Evolutionary conservation across 2,888 invertebrate species (phyloP).

Genomic region (Pristionchus maxplancki): DNA sequence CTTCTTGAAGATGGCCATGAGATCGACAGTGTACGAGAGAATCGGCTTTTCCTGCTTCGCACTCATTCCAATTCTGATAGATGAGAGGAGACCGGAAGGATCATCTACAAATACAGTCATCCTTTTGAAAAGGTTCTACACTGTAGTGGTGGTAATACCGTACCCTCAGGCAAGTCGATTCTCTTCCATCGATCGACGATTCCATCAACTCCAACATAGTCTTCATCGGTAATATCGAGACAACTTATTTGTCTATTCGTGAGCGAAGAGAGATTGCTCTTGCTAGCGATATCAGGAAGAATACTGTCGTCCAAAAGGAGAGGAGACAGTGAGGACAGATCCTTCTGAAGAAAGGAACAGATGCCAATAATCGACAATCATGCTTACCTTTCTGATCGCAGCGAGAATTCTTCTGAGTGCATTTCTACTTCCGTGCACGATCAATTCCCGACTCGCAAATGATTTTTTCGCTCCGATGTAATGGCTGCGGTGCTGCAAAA

Average conservation of each 20-base stretch:
- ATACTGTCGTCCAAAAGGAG: background rate
- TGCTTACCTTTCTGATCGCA: background rate
- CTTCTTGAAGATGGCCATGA: conserved; percentile 5
- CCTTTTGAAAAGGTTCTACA: no score
- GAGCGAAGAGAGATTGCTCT: background rate
- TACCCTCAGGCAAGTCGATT: background rate
- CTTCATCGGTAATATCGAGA: background rate
- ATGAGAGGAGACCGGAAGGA: background rate
- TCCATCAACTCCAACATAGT: conserved; percentile 7
- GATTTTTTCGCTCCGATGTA: background rate
- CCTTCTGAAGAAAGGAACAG: background rate
- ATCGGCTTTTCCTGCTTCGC: no score
- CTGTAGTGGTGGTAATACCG: no score
- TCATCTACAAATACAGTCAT: conserved; percentile 29
- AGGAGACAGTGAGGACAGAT: conserved; percentile 6
- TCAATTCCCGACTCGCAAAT: background rate
- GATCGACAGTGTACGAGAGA: background rate
- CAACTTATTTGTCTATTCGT: conserved; percentile 23
- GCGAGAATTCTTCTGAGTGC: background rate
- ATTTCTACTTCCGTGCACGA: conserved; percentile 10
- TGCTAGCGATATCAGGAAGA: background rate
- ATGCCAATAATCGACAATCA: no score
- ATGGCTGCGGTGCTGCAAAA: background rate
- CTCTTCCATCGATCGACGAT: conserved; percentile 31
- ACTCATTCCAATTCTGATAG: conserved; percentile 9